phyloP scores from a whole-genome alignment of 1,140 invertebrate species.

The Drosophila cardini region DNA sequence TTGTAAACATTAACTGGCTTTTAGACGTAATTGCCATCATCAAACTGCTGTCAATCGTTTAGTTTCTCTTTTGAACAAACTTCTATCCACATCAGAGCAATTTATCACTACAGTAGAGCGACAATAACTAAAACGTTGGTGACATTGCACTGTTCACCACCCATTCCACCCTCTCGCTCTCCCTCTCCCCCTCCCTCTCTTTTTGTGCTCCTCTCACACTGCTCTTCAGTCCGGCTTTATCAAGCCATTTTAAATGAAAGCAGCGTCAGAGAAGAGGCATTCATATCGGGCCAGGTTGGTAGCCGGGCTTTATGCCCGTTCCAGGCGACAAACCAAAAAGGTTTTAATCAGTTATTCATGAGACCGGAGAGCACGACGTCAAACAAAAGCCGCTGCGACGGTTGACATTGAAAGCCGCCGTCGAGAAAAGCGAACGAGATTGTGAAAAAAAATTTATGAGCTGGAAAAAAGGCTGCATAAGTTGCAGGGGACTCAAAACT shows the following conservation, averaged over 20 bases:
- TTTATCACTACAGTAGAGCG: conserved; percentile 36
- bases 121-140: conserved; percentile 32
- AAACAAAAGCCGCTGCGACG: conserved; percentile 75
- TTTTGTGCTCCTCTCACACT: conserved; percentile 41
- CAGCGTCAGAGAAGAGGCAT: conserved; percentile 33
- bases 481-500: conserved; percentile 26
- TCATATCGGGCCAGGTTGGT: background rate
- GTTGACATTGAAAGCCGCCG: conserved; percentile 75
- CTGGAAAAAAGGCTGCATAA: conserved; percentile 66
- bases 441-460: conserved; percentile 78
- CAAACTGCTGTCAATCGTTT: conserved; percentile 16
- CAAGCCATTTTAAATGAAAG: conserved; percentile 79
- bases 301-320: conserved; percentile 11
- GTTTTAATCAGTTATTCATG: conserved; percentile 83
- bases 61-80: conserved; percentile 26
- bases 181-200: conserved; percentile 8
- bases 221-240: conserved; percentile 47
- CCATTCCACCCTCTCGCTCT: background rate
- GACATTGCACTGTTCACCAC: conserved; percentile 37
- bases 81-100: conserved; percentile 36
- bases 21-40: conserved; percentile 38
- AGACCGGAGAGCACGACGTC: conserved; percentile 70
- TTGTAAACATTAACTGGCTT: conserved; percentile 17
- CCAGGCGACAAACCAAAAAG: conserved; percentile 61
- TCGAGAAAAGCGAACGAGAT: conserved; percentile 36